These are phyloP conservation scores for Steatornis caripensis DNA, from an alignment of 2,113 vertebrate species.

Conservation along the genomic window DNA sequence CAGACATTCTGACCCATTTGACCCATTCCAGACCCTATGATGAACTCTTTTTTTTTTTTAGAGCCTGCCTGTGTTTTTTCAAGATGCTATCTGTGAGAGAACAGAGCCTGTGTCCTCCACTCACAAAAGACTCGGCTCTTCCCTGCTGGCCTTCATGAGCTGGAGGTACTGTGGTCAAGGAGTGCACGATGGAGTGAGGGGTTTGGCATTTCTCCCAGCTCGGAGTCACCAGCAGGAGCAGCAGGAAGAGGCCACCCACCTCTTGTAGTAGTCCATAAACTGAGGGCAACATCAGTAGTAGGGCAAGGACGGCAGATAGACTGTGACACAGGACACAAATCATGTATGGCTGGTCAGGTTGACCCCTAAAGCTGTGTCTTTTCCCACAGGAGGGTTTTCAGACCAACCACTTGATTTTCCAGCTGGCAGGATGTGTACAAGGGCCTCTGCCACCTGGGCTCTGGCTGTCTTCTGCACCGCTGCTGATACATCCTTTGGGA, in stretches of 20 bases:
- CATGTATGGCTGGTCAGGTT: not conserved
- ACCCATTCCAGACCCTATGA: not conserved
- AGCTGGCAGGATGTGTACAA: fast-evolving
- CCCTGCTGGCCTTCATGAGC: not conserved
- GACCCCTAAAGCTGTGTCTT: not conserved
- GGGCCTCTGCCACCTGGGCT: not conserved
- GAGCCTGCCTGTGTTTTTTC: not conserved
- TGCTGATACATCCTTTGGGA: not conserved
- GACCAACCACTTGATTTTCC: not conserved
- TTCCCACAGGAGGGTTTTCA: not conserved
- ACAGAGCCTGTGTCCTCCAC: not conserved
- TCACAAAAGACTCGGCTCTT: not conserved
- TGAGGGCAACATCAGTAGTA: not conserved
- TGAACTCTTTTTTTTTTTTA: not conserved
- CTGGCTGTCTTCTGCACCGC: not conserved
- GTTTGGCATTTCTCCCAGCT: not conserved
- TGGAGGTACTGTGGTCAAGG: not conserved
- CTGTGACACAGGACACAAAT: not conserved
- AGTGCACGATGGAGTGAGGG: fast-evolving
- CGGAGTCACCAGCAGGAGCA: not conserved
- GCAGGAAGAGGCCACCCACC: not conserved
- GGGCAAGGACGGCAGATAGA: not conserved
- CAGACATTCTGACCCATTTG: not conserved
- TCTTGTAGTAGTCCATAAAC: not conserved
- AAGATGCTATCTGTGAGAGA: not conserved